phyloP scores from a whole-genome alignment of 1,140 invertebrate species.

The Hyposmocoma kahamanoa region DNA sequence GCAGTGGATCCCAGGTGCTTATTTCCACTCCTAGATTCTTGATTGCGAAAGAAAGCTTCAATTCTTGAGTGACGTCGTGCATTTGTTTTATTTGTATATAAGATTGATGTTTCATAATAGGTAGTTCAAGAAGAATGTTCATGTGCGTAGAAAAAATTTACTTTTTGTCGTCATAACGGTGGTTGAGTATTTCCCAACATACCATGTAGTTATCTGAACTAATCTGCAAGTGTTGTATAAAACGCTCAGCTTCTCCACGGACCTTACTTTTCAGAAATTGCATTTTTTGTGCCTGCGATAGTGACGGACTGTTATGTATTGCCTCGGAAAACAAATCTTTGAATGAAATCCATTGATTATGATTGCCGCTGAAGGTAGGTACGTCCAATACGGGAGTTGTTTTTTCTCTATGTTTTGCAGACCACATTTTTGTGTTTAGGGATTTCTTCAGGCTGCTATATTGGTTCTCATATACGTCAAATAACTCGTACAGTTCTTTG shows the following conservation, averaged over 20 bases:
- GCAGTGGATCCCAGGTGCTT: neutral
- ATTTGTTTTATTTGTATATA: neutral
- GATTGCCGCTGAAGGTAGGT: neutral
- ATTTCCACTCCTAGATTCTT: neutral
- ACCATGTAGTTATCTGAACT: neutral
- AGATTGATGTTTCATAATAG: neutral
- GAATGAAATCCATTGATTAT: slow-evolving; percentile 6
- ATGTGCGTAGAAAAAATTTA: neutral
- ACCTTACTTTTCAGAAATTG: slow-evolving; percentile 6
- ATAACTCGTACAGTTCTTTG: neutral
- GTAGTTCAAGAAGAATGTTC: neutral
- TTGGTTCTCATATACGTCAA: neutral
- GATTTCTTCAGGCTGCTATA: neutral
- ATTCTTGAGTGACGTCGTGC: neutral
- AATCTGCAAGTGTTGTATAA: neutral
- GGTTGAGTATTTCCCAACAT: slow-evolving; percentile 1
- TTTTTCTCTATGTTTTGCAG: slow-evolving; percentile 4
- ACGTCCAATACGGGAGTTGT: neutral
- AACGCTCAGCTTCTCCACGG: slow-evolving; percentile 1
- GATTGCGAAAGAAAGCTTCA: neutral
- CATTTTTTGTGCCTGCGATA: slow-evolving; percentile 4
- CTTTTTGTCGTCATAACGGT: neutral
- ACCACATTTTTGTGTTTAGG: slow-evolving; percentile 1
- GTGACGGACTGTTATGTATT: slow-evolving; percentile 1
- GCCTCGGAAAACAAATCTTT: slow-evolving; percentile 4